Percentiles rank a stretch among this genome's conserved stretches.
Evolutionary conservation across 2,888 invertebrate genomes (phyloP).

Genomic region (Silvanus unidentatus): DNA sequence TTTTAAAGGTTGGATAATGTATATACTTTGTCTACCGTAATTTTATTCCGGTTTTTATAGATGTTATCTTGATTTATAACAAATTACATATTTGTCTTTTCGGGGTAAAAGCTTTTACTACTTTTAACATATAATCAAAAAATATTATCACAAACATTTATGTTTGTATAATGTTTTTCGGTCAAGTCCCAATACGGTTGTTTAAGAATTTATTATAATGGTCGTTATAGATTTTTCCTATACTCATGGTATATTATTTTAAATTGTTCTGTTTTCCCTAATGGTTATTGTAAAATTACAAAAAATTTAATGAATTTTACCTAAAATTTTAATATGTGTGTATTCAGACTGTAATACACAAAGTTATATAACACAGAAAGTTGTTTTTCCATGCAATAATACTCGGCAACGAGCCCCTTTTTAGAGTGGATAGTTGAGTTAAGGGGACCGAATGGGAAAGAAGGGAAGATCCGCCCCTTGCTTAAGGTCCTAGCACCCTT

Average conservation of each 20-base stretch:
- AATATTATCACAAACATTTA: not conserved
- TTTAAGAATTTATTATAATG: slow-evolving; percentile 1
- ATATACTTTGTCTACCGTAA: slow-evolving; percentile 21
- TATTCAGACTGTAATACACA: too few relatives aligned
- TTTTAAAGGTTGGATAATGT: too few relatives aligned
- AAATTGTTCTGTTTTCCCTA: slow-evolving; percentile 1
- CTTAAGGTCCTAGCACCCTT: slow-evolving; percentile 24
- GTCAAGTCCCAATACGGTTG: not conserved
- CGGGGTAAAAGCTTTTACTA: slow-evolving; percentile 2
- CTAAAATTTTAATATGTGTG: too few relatives aligned
- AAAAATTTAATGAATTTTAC: too few relatives aligned
- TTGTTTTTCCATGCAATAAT: too few relatives aligned
- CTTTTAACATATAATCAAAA: slow-evolving; percentile 1
- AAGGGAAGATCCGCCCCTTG: slow-evolving; percentile 30
- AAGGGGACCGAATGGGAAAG: slow-evolving; percentile 19
- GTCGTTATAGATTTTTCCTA: not conserved
- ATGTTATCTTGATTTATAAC: slow-evolving; percentile 43
- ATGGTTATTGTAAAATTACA: not conserved
- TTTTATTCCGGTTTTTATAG: slow-evolving; percentile 31
- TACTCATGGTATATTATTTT: not conserved
- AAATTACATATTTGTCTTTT: slow-evolving; percentile 34
- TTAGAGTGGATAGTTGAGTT: slow-evolving; percentile 13
- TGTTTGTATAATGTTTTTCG: not conserved
- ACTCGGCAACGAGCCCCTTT: slow-evolving; percentile 22
- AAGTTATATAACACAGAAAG: too few relatives aligned